A percentile compares a stretch with the other conserved stretches of the same genome.
phyloP scores from a whole-genome alignment of 2,888 invertebrate species.

The Actias luna region DNA sequence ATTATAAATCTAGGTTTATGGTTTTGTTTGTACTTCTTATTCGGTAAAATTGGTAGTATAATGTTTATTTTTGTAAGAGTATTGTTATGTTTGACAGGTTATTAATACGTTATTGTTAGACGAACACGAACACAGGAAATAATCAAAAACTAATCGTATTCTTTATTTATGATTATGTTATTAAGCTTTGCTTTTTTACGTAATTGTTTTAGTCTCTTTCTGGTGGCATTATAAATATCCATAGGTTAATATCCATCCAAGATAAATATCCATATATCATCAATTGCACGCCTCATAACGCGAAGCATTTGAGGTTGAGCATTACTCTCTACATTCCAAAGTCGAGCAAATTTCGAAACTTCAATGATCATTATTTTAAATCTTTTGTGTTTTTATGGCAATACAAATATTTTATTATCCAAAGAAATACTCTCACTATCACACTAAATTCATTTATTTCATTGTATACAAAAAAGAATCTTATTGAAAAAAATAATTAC shows the following conservation, averaged over 20 bases:
- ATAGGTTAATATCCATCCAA: not conserved
- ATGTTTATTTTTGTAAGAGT: not conserved
- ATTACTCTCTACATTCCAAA: too few relatives aligned
- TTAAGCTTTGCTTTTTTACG: slow-evolving; percentile 23
- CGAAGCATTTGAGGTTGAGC: too few relatives aligned
- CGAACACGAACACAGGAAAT: not conserved
- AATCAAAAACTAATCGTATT: not conserved
- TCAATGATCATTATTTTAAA: too few relatives aligned
- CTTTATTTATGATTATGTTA: slow-evolving; percentile 1
- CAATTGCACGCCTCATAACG: too few relatives aligned
- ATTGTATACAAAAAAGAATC: too few relatives aligned
- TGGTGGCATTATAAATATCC: not conserved
- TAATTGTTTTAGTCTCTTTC: not conserved
- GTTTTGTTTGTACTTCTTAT: not conserved
- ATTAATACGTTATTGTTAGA: not conserved
- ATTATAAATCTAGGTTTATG: not conserved
- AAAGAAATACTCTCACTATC: too few relatives aligned
- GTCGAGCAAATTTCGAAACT: too few relatives aligned
- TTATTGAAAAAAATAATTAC: too few relatives aligned
- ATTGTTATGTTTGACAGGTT: not conserved
- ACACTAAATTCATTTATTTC: too few relatives aligned
- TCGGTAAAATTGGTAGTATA: not conserved
- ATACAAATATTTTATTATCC: too few relatives aligned
- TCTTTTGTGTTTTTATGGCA: too few relatives aligned
- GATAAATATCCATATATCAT: too few relatives aligned